Conservation (phyloP, 2,888 invertebrate species). For the Callimorpha dominula region DNA sequence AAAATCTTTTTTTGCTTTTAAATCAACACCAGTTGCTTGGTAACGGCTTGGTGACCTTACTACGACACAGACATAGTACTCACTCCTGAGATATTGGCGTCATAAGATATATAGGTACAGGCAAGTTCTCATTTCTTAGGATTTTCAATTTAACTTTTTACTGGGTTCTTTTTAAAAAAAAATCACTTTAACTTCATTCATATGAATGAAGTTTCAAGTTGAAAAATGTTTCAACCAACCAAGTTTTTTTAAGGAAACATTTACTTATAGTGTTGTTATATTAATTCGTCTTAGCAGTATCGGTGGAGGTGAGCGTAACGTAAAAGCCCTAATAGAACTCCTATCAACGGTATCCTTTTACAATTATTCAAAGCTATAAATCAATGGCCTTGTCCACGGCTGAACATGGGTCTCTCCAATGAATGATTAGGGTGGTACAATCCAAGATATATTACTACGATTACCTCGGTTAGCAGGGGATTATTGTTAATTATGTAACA, state of each 20-base stretch:
- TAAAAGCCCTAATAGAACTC: not conserved
- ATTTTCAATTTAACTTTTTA: too few species aligned
- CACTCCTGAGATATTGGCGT: too few species aligned
- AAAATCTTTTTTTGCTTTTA: too few species aligned
- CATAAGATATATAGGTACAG: too few species aligned
- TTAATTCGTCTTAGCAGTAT: not conserved
- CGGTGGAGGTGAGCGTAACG: not conserved
- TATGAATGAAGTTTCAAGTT: not conserved
- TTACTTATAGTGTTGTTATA: not conserved
- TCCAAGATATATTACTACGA: conserved; percentile 18
- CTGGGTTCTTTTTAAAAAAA: too few species aligned
- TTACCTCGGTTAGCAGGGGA: conserved; percentile 12
- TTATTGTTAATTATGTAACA: conserved; percentile 17
- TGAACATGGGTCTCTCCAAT: conserved; percentile 22
- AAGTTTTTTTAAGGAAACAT: not conserved
- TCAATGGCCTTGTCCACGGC: conserved; percentile 16
- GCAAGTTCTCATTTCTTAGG: too few species aligned
- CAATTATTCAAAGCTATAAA: conserved; percentile 24
- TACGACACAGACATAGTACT: too few species aligned
- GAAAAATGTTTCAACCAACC: not conserved
- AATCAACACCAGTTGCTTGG: too few species aligned
- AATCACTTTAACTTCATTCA: too few species aligned
- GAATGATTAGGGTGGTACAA: conserved; percentile 21
- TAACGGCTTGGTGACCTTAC: too few species aligned
- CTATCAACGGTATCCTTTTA: conserved; percentile 18